Conservation (phyloP, 2,113 vertebrate species). For the Hypomesus transpacificus region DNA sequence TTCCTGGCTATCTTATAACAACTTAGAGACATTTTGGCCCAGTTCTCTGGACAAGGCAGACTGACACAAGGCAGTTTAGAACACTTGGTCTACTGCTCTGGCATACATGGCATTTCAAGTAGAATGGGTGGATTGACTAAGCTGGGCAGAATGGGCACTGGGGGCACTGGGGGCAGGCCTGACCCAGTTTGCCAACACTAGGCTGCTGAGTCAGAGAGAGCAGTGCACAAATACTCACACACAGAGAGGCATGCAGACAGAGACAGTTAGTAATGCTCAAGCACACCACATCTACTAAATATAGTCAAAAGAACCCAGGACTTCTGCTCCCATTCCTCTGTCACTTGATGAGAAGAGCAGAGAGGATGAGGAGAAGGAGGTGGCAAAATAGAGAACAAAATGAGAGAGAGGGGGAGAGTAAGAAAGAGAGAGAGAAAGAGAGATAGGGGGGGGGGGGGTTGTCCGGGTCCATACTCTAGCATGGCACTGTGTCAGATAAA, state of each 20-base stretch:
- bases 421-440: slow-evolving; percentile 12
- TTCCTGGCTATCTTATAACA: neutral
- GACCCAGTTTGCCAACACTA: slow-evolving; percentile 48
- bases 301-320: slow-evolving; percentile 58
- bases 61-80: neutral
- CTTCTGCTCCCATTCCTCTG: slow-evolving; percentile 44
- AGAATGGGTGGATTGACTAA: neutral
- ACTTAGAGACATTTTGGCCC: neutral
- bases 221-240: slow-evolving; percentile 40
- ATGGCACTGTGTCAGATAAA: slow-evolving; percentile 23
- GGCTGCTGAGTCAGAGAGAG: slow-evolving; percentile 63
- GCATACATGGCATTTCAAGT: no score
- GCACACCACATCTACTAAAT: slow-evolving; percentile 65
- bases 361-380: slow-evolving; percentile 35
- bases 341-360: slow-evolving; percentile 46
- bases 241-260: slow-evolving; percentile 24
- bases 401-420: slow-evolving; percentile 12
- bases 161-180: slow-evolving; percentile 28
- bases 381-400: neutral
- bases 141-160: neutral
- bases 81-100: no score
- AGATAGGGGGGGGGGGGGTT: neutral
- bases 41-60: neutral
- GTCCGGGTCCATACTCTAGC: neutral
- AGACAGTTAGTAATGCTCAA: slow-evolving; percentile 61